Percentiles rank a stretch among this genome's conserved stretches.
Conservation (phyloP, 1,140 invertebrate genomes). For the Gerris buenoi region DNA sequence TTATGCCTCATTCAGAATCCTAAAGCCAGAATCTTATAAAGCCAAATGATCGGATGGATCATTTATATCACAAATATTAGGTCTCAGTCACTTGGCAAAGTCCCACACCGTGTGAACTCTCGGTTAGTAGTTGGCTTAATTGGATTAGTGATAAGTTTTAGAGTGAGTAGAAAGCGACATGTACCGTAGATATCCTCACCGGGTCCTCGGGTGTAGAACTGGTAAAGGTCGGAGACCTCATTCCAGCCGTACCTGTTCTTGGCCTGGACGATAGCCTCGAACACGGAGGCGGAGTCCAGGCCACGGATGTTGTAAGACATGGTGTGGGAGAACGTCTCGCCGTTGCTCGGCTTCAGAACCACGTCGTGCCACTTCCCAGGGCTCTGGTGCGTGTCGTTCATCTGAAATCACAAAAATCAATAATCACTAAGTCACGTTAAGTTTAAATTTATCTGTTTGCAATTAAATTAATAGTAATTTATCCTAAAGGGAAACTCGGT, state of each 20-base stretch:
- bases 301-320: constrained; percentile 40
- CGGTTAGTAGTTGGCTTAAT: not conserved
- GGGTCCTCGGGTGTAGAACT: constrained; percentile 23
- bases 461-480: too few species aligned
- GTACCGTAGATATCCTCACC: constrained; percentile 20
- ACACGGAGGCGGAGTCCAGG: constrained; percentile 40
- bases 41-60: too few species aligned
- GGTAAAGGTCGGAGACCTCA: constrained; percentile 32
- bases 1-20: not conserved
- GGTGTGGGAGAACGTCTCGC: constrained; percentile 34
- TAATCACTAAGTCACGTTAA: too few species aligned
- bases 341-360: constrained; percentile 27
- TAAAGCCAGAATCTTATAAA: too few species aligned
- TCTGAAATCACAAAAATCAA: too few species aligned
- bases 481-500: too few species aligned
- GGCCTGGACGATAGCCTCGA: constrained; percentile 46
- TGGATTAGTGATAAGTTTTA: not conserved
- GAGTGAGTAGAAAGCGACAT: not conserved
- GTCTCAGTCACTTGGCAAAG: not conserved
- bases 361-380: constrained; percentile 57
- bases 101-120: not conserved
- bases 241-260: constrained; percentile 50
- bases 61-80: too few species aligned
- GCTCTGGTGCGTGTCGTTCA: constrained; percentile 53
- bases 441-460: too few species aligned